phyloP scores from a whole-genome alignment of 2,888 invertebrate genomes.

The Ophonus ardosiacus region DNA sequence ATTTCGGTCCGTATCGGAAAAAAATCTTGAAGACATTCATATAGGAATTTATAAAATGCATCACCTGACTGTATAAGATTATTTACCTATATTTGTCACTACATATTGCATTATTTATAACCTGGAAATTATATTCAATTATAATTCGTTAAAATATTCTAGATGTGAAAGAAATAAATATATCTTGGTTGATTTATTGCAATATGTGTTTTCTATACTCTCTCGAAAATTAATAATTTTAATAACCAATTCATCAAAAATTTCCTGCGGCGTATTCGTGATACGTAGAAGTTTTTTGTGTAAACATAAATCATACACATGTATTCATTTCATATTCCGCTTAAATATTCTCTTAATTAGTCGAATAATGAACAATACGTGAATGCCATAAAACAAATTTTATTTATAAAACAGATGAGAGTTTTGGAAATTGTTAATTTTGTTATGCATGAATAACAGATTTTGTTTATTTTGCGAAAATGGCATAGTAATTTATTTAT shows the following conservation, averaged over 20 bases:
- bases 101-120: no score
- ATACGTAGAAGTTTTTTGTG: background rate
- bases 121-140: no score
- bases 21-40: no score
- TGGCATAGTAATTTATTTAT: background rate
- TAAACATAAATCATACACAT: background rate
- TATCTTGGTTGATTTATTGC: background rate
- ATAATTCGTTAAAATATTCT: background rate
- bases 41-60: no score
- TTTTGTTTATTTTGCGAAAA: background rate
- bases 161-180: background rate
- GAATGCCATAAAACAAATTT: background rate
- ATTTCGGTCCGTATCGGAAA: no score
- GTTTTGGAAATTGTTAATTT: background rate
- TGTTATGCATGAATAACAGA: background rate
- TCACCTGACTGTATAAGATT: no score
- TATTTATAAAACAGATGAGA: background rate
- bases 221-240: background rate
- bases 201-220: background rate
- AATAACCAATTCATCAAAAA: slow-evolving; percentile 6
- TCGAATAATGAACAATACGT: background rate
- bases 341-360: slow-evolving; percentile 2
- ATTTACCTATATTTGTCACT: no score
- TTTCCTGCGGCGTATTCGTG: background rate
- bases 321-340: background rate